phyloP scores from a whole-genome alignment of 2,888 invertebrate genomes.

The Epistrophe grossulariae region DNA sequence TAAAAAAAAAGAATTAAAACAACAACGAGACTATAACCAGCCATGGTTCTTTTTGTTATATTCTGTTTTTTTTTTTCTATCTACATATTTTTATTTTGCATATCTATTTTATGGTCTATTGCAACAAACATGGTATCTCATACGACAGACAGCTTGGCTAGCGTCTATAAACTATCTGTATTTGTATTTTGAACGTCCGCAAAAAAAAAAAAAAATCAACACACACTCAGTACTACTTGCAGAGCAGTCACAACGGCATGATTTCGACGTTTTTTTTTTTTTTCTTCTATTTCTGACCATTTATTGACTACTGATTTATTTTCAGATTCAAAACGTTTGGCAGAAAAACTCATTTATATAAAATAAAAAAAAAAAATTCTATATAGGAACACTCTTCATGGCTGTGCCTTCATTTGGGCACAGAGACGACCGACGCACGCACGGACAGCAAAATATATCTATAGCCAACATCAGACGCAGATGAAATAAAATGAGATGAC shows the following conservation, averaged over 20 bases:
- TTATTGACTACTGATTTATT: constrained; percentile 74
- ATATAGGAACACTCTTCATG: constrained; percentile 19
- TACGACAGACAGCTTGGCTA: constrained; percentile 75
- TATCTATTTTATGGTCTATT: constrained; percentile 64
- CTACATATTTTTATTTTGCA: constrained; percentile 53
- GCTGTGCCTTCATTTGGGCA: constrained; percentile 68
- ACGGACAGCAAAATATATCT: neutral
- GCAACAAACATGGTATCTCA: constrained; percentile 65
- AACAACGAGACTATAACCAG: constrained; percentile 47
- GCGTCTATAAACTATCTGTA: constrained; percentile 40
- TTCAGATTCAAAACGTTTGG: constrained; percentile 69
- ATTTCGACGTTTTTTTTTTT: neutral
- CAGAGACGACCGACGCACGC: neutral
- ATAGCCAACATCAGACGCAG: constrained; percentile 16
- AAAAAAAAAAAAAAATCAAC: constrained; percentile 7
- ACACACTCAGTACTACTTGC: neutral
- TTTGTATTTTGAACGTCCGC: constrained; percentile 33
- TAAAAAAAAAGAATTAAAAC: neutral
- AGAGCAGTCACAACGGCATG: constrained; percentile 22
- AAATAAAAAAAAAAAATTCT: constrained; percentile 2
- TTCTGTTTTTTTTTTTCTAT: constrained; percentile 22
- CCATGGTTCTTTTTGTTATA: constrained; percentile 50
- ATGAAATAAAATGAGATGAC: constrained; percentile 38
- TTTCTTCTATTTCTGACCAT: constrained; percentile 63
- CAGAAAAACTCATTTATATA: constrained; percentile 48